Conservation (phyloP, 2,888 invertebrate genomes). For the Cryptocephalus primarius region DNA sequence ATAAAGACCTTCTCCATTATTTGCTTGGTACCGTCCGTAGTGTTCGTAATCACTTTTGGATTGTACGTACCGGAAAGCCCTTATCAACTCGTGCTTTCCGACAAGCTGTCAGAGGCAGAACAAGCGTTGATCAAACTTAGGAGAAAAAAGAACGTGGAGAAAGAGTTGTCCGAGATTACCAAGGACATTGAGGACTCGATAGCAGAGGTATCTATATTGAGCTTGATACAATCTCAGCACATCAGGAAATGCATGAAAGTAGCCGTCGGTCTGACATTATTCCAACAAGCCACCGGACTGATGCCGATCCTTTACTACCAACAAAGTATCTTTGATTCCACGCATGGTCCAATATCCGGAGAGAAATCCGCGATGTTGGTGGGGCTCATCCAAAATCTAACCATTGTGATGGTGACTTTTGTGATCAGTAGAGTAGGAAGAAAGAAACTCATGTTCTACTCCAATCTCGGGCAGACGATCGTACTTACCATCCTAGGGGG, state of each 20-base stretch:
- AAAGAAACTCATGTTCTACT: constrained; percentile 55
- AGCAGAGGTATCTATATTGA: constrained; percentile 4
- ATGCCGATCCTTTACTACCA: constrained; percentile 69
- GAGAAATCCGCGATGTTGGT: constrained; percentile 63
- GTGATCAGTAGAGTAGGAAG: constrained; percentile 70
- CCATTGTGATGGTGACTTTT: constrained; percentile 56
- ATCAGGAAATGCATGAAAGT: constrained; percentile 29
- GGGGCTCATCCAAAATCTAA: constrained; percentile 59
- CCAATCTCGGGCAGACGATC: constrained; percentile 51
- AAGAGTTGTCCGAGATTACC: constrained; percentile 15
- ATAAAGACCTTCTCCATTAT: constrained; percentile 14
- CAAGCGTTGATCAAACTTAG: constrained; percentile 50
- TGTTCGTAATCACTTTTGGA: constrained; percentile 16
- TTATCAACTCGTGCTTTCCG: constrained; percentile 11
- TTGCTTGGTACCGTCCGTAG: constrained; percentile 12
- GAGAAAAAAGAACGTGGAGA: constrained; percentile 7
- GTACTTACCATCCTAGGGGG: constrained; percentile 33
- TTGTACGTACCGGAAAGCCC: constrained; percentile 20
- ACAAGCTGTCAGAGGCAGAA: constrained; percentile 46
- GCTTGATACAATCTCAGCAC: constrained; percentile 8
- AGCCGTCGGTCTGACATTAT: constrained; percentile 27
- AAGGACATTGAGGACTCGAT: constrained; percentile 10
- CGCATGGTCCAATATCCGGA: constrained; percentile 37
- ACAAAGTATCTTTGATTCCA: constrained; percentile 52
- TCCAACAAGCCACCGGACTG: constrained; percentile 45